These are phyloP conservation scores for Sinocyclocheilus anophthalmus DNA, from an alignment of 2,113 vertebrate genomes.

Conservation along the genomic window DNA sequence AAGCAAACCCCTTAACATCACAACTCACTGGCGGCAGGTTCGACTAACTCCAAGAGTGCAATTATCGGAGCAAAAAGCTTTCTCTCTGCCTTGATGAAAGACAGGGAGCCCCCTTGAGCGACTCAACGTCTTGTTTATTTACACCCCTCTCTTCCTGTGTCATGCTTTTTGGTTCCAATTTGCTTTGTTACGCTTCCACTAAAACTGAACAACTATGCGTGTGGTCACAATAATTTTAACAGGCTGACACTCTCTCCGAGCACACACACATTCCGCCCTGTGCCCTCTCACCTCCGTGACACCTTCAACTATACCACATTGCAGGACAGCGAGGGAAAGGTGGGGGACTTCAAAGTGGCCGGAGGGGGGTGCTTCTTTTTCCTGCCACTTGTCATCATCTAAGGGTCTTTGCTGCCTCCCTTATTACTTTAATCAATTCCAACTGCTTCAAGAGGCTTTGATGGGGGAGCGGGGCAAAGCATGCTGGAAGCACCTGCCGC, in stretches of 20 bases:
- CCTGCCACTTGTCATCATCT: slow-evolving; percentile 78
- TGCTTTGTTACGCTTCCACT: slow-evolving; percentile 74
- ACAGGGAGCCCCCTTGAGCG: neutral
- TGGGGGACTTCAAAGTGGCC: slow-evolving; percentile 76
- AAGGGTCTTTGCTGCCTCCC: slow-evolving; percentile 73
- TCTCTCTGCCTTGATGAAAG: slow-evolving; percentile 23
- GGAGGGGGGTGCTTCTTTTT: slow-evolving; percentile 73
- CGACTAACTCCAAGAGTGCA: neutral
- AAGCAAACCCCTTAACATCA: slow-evolving; percentile 1
- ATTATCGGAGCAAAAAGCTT: slow-evolving; percentile 30
- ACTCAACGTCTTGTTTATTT: neutral
- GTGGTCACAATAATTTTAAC: slow-evolving; percentile 67
- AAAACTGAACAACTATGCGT: slow-evolving; percentile 73
- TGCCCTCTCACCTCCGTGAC: slow-evolving; percentile 49
- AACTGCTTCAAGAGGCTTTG: slow-evolving; percentile 78
- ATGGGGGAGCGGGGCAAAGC: slow-evolving; percentile 61
- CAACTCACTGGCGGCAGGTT: neutral
- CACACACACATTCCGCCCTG: slow-evolving; percentile 61
- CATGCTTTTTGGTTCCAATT: slow-evolving; percentile 65
- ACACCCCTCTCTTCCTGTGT: slow-evolving; percentile 72
- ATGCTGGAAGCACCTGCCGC: no score
- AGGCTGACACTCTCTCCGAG: slow-evolving; percentile 22
- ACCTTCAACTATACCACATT: slow-evolving; percentile 73
- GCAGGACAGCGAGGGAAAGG: slow-evolving; percentile 72
- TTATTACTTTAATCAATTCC: slow-evolving; percentile 82